These are phyloP conservation scores for Cydia amplana DNA, from an alignment of 1,140 invertebrate genomes.

Conservation along the genomic window DNA sequence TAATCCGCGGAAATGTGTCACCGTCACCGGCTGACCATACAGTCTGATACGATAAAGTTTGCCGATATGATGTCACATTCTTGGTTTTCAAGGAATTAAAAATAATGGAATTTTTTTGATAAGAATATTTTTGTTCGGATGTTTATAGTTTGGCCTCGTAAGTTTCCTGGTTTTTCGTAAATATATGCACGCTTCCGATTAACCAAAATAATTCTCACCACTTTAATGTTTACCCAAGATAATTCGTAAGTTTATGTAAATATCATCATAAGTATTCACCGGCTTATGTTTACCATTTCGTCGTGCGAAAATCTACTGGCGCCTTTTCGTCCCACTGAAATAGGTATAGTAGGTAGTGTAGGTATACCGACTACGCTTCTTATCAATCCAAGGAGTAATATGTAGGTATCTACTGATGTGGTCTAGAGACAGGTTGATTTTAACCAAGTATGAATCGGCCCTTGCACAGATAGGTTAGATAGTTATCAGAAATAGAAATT, in stretches of 20 bases:
- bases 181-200: neutral
- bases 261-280: neutral
- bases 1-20: neutral
- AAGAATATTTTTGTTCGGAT: neutral
- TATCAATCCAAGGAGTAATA: neutral
- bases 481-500: too few relatives aligned
- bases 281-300: slow-evolving; percentile 8
- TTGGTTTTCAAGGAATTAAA: neutral
- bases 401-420: neutral
- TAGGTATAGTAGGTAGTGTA: neutral
- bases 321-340: slow-evolving; percentile 9
- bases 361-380: too few relatives aligned
- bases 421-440: too few relatives aligned
- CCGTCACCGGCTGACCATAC: neutral
- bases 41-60: neutral
- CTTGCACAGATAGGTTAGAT: too few relatives aligned
- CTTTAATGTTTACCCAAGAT: slow-evolving; percentile 16
- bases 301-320: slow-evolving; percentile 19
- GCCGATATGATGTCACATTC: neutral
- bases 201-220: slow-evolving; percentile 4
- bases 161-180: too few relatives aligned
- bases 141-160: neutral
- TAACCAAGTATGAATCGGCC: too few relatives aligned
- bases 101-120: neutral
- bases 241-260: slow-evolving; percentile 8